phyloP scores from a whole-genome alignment of 1,140 invertebrate genomes.

The Tribolium castaneum region DNA sequence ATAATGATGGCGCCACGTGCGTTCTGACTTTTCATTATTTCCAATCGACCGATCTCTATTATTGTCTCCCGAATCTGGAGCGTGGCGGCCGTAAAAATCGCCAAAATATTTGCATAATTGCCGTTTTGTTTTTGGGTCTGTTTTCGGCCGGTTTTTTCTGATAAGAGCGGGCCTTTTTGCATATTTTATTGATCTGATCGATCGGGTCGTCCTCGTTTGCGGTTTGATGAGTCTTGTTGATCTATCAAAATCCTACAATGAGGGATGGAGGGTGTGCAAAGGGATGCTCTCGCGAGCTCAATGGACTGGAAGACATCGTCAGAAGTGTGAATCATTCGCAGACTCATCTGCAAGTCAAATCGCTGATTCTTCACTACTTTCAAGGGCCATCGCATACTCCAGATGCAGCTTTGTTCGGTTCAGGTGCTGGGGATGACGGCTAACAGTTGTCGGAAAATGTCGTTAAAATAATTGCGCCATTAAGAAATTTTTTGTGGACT shows the following conservation, averaged over 20 bases:
- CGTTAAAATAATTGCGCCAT: neutral
- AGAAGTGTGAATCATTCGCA: slow-evolving; percentile 55
- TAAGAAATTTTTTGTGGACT: neutral
- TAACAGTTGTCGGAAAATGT: neutral
- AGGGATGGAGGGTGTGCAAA: slow-evolving; percentile 14
- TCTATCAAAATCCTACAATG: neutral
- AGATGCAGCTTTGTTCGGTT: slow-evolving; percentile 37
- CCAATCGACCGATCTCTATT: slow-evolving; percentile 51
- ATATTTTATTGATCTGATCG: neutral
- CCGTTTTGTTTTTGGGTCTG: slow-evolving; percentile 16
- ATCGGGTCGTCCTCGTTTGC: neutral
- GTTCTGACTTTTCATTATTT: slow-evolving; percentile 52
- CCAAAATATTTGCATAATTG: slow-evolving; percentile 50
- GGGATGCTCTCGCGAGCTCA: slow-evolving; percentile 48
- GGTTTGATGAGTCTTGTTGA: neutral
- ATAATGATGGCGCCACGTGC: slow-evolving; percentile 52
- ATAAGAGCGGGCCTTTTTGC: neutral
- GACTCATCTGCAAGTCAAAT: slow-evolving; percentile 56
- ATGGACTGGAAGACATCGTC: slow-evolving; percentile 54
- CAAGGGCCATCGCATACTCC: slow-evolving; percentile 26
- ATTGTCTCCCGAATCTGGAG: slow-evolving; percentile 40
- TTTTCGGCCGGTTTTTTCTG: neutral
- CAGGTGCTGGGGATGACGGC: slow-evolving; percentile 18
- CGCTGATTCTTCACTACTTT: slow-evolving; percentile 49
- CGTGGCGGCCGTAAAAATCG: slow-evolving; percentile 48